Conservation (phyloP, 2,113 vertebrate species). For the Isurus oxyrinchus region DNA sequence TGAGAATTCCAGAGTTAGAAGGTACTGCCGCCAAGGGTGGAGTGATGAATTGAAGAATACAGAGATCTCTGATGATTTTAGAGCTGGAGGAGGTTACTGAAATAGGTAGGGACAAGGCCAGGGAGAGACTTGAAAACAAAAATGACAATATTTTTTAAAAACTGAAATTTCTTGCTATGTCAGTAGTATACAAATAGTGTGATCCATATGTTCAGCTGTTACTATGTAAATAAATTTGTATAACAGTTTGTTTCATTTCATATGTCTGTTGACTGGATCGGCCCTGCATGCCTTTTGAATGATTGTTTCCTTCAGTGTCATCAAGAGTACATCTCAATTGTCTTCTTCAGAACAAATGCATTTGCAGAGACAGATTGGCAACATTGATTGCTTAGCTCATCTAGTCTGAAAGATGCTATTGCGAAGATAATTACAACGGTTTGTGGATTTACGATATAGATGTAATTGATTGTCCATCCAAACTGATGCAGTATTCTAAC, state of each 20-base stretch:
- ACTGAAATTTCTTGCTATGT: neutral
- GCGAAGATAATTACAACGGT: neutral
- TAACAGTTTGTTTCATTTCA: neutral
- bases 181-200: neutral
- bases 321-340: neutral
- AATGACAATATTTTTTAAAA: neutral
- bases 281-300: neutral
- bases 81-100: neutral
- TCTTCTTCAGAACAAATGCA: neutral
- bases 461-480: neutral
- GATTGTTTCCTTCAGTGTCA: neutral
- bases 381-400: neutral
- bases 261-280: neutral
- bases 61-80: neutral
- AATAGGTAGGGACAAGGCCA: neutral
- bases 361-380: neutral
- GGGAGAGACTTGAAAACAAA: neutral
- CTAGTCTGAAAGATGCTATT: neutral
- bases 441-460: neutral
- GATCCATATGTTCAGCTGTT: neutral
- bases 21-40: neutral
- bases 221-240: neutral
- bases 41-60: neutral
- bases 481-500: neutral
- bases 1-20: neutral